Evolutionary conservation across 1,140 invertebrate genomes (phyloP), one percentile per base, ranked within the genome.

Genomic region (Brachystomella parvula): DNA sequence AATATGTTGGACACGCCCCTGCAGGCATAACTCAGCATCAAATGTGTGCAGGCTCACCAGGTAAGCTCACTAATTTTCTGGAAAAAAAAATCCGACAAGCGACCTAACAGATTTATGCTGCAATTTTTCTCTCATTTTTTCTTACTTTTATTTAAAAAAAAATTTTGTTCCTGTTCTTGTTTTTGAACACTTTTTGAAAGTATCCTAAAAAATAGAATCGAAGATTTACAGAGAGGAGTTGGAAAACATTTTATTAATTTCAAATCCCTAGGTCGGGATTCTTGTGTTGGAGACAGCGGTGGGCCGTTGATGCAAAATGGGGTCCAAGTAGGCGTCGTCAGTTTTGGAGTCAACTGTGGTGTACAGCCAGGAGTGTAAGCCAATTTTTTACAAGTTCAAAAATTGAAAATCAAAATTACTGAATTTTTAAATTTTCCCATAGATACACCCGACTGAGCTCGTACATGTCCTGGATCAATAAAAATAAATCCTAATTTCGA

Each of bases 1-100:
- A 90, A 75, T 94, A 93, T 74, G 90, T 89, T 17, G 77, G 80
- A 19, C 88, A 88, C 3, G 89, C 90, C 19, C 90, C 90, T 0
- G 90, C 89, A n/a, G 90, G 90, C 9, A 93, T 94, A 39, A 87
- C 90, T 1, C 87, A 90, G 1, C 87, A 89, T 73, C 91, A 93
- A 82, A 77, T 94, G 0, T 94, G 91, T 76, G 90, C 90, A 33
- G 90, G 90, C 1, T 82, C 84, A 78, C 85, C 85, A 15, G 83
- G 84, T 58, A 88, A 85, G 9, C n/a, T 12, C 9, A 44, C 39
- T n/a, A n/a, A 44, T 9, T n/a, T 44, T 12, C 9, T 44, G n/a
- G 39, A 44, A n/a, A n/a, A n/a, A n/a, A n/a, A n/a, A n/a, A n/a
- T n/a, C n/a, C 79, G 93, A 96, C 78, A 92, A 90, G 17, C 93